Base-by-base conservation (phyloP, 1,140 invertebrate species). In the Schlechtendalia chinensis region DNA sequence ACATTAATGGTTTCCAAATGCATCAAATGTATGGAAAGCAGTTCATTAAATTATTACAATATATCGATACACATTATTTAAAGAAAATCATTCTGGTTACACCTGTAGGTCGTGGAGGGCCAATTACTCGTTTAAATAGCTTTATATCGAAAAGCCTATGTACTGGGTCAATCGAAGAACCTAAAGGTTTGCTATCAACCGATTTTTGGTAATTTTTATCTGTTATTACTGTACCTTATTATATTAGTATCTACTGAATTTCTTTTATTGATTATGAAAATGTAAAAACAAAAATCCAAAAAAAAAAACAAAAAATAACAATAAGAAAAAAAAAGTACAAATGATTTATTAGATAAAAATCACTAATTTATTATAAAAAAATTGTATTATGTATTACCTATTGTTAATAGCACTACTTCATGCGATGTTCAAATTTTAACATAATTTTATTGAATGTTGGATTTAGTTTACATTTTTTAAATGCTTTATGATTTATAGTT, bases 91-190 rank as follows among this genome's bases (percentile, higher is more conserved):
- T 45, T 50, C 45, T 79, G 39, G 22, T 79, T n/a, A 79, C 75
- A 17, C 75, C 75, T 14, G 16, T 5, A 12, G 58, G 58, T 17
- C 16, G 24, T 14, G 58, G 75, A 59, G 75, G 75, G 27, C 75
- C 75, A 14, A 50, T 79, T 50, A 63, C 75, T 63, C 75, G 75
- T 61, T 63, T 79, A 63, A 79, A 79, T 47, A 79, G 39, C 22
- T 47, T 79, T 11, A 5, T 79, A n/a, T 61, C 39, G 29, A 63
- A 47, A 79, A n/a, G n/a, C 61, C 24, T 79, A 47, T 24, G 19
- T n/a, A 39, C 6, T 63, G 39, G 75, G 11, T 63, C 19, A 1
- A 27, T 79, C 27, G 32, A 58, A 47, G 75, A 79, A 50, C 75
- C 75, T 24, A 50, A 47, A 61, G 75, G 75, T 47, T 24, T 79